Conservation (phyloP, 1,140 invertebrate genomes). For the Chironomus tepperi region DNA sequence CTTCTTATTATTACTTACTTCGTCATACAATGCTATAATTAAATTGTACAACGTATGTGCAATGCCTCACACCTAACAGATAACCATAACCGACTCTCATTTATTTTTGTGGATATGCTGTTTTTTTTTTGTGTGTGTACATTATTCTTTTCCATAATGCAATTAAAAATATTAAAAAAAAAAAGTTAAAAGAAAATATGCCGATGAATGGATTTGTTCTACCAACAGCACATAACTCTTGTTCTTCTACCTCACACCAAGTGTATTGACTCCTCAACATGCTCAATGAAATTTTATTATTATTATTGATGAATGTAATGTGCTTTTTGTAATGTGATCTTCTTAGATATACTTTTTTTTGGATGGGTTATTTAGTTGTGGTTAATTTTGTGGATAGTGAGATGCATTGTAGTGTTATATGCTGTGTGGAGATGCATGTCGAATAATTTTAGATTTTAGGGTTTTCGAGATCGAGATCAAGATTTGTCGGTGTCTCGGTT, state of each 20-base stretch:
- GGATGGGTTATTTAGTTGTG: too few species aligned
- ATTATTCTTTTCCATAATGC: slow-evolving; percentile 5
- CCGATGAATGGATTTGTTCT: not conserved
- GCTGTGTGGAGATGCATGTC: too few species aligned
- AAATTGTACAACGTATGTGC: not conserved
- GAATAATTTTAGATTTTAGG: too few species aligned
- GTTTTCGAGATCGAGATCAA: too few species aligned
- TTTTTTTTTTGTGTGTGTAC: not conserved
- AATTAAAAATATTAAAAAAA: not conserved
- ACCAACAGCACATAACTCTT: not conserved
- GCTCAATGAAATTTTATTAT: not conserved
- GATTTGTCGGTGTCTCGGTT: too few species aligned
- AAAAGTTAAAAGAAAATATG: not conserved
- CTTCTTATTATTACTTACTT: not conserved
- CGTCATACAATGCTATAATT: not conserved
- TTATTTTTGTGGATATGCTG: slow-evolving; percentile 17
- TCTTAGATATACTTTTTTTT: too few species aligned
- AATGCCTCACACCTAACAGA: not conserved
- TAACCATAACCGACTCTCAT: slow-evolving; percentile 18
- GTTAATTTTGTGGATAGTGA: too few species aligned
- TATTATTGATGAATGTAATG: not conserved
- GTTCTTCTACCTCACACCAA: slow-evolving; percentile 4
- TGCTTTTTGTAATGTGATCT: too few species aligned
- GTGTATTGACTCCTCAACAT: not conserved
- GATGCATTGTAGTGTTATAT: too few species aligned